Base-by-base conservation (phyloP, 2,888 invertebrate species). In the Catocala sponsa region DNA sequence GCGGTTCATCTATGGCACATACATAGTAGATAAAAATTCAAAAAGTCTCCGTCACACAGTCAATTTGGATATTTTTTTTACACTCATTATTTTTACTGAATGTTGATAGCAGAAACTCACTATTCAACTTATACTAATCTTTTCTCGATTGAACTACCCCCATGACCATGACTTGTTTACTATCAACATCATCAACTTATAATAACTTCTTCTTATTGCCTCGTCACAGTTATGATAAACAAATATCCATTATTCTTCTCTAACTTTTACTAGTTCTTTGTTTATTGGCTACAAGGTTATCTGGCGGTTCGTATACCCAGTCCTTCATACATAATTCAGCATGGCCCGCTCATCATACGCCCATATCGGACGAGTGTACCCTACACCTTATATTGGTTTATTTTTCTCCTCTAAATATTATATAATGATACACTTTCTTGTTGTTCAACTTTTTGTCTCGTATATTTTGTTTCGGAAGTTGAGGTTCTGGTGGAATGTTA, bases 311-410 rank as follows among this genome's bases (percentile, higher is more conserved):
- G 55, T 63, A 59, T 70, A 62, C 63, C 63, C 72, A 73, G 69
- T 71, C 74, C 84, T 79, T 86, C 84, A 88, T 88, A 79, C 81
- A 88, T 88, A 72, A 88, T 88, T 88, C 87, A 88, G 79, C 50
- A 68, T 61, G 61, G 69, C 68, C 62, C 81, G 79, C 82, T 78
- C 86, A 86, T 86, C 86, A 85, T 81, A 79, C 81, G 78, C 75
- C 72, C 81, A 79, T 81, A 85, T 79, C 83, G 79, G 59, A 62
- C 65, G 68, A 78, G 67, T 70, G 60, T 72, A 61, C 66, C 76
- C 77, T 69, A 76, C 66, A 70, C 67, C 63, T 72, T 70, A 76
- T 82, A 80, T 81, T 74, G 72, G 74, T 75, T 72, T 81, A 82
- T 76, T 74, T 80, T 70, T 68, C 67, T 65, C 52, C 60, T 72